Evolutionary conservation across 2,797 vertebrate genomes (phyloP).

Genomic region (Danio albolineatus): DNA sequence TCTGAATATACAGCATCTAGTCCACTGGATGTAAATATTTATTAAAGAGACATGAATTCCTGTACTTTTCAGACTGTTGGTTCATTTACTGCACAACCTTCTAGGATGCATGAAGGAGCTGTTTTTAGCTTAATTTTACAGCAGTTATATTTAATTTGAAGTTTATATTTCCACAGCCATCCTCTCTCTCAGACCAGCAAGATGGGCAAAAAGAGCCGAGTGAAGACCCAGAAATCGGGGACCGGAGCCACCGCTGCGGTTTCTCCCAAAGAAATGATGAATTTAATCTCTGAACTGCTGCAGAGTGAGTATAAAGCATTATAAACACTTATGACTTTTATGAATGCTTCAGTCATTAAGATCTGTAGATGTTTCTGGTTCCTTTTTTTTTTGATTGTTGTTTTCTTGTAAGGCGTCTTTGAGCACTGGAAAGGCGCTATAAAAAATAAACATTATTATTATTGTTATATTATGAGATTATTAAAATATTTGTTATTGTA

Average conservation of each 20-base stretch:
- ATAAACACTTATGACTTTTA: too few relatives aligned
- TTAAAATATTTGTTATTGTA: background rate
- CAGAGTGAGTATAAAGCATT: constrained; percentile 85
- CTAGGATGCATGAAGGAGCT: constrained; percentile 25
- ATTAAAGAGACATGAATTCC: background rate
- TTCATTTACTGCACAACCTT: background rate
- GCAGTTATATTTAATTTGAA: background rate
- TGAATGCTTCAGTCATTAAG: too few relatives aligned
- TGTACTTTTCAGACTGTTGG: background rate
- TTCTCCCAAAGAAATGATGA: constrained; percentile 95
- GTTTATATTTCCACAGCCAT: constrained; percentile 31
- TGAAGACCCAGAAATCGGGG: constrained; percentile 96
- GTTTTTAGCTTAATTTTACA: background rate
- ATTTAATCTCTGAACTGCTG: constrained; percentile 90
- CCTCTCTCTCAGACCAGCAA: constrained; percentile 62
- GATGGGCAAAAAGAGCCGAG: constrained; percentile 99
- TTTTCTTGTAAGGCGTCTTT: too few relatives aligned
- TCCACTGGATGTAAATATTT: constrained; percentile 34
- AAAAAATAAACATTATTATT: too few relatives aligned
- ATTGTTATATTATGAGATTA: background rate
- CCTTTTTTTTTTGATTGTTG: too few relatives aligned
- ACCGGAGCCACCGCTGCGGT: constrained; percentile 85
- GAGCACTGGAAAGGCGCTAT: too few relatives aligned
- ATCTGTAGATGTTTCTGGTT: too few relatives aligned
- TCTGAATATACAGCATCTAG: background rate